Base-by-base conservation (phyloP, 2,113 vertebrate genomes). In the Elaphurus davidianus region DNA sequence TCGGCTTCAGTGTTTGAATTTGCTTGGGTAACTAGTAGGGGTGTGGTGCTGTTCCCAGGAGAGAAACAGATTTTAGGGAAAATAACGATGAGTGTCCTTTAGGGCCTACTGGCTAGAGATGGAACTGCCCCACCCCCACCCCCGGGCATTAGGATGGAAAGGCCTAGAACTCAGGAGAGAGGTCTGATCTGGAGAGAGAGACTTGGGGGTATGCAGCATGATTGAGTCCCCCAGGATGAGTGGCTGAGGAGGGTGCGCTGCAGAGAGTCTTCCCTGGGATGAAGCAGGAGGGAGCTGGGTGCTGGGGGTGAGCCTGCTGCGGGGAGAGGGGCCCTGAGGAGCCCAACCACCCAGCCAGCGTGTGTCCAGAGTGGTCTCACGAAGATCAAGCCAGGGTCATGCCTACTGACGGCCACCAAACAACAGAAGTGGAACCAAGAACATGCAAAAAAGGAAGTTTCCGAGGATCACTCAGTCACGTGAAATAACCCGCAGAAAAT, bases 401-500 rank as follows among this genome's bases (percentile, higher is more conserved):
- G 62, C 81, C 93, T 79, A 13, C 45, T 33, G 43, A 71, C 40
- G 10, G 57, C 78, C 84, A 23, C 52, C 47, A 9, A 3, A 76
- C 67, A 82, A 25, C 74, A 95, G 40, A 97, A 96, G 59, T 40
- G 10, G 82, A 93, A 47, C 45, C 79, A 17, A 91, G 62, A 87
- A 64, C 36, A 76, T 17, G 6, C 36, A 28, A 74, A 97, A 88
- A 90, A 86, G 98, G 97, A 97, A 98, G 84, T 96, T 95, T 90
- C 88, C 54, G 19, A 84, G 45, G 25, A 12, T 92, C 36, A 5
- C n/a, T 23, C 74, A 30, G 89, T 91, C 55, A 94, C 84, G 87
- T 85, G 64, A 76, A 81, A 47, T 43, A 84, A 76, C 52, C 91
- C 60, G 50, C 84, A 96, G 89, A 91, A 96, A 90, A 54, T 54